Evolutionary conservation across 2,797 vertebrate genomes (phyloP).

Genomic region (Fratercula arctica): DNA sequence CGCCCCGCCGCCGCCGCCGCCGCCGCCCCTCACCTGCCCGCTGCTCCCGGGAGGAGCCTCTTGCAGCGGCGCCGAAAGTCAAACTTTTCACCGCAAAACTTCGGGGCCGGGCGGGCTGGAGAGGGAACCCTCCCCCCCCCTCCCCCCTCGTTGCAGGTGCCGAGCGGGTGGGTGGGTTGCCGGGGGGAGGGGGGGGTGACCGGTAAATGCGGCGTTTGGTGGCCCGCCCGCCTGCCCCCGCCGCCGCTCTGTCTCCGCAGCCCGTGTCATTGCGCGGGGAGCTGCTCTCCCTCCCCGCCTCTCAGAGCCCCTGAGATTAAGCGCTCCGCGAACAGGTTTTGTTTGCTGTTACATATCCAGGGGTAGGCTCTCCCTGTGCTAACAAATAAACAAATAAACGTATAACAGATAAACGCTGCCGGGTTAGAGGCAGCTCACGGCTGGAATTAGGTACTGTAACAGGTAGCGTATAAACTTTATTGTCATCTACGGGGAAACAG

Average conservation of each 20-base stretch:
- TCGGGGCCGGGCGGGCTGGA: not conserved
- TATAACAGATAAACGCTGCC: not conserved
- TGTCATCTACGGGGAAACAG: not conserved
- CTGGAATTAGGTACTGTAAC: not conserved
- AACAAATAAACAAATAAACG: not conserved
- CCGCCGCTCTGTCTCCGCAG: not conserved
- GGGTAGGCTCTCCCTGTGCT: not conserved
- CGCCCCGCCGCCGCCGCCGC: not conserved
- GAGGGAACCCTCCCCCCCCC: not conserved
- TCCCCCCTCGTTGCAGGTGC: not conserved
- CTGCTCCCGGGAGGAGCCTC: not conserved
- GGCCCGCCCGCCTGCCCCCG: not conserved
- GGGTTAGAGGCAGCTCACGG: not conserved
- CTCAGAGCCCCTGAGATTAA: not conserved
- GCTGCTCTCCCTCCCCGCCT: not conserved
- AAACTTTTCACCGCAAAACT: conserved; percentile 48
- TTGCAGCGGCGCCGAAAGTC: not conserved
- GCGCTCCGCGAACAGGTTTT: not conserved
- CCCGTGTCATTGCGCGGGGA: not conserved
- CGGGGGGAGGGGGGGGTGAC: not conserved
- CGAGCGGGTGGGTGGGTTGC: not conserved
- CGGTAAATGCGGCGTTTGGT: not conserved
- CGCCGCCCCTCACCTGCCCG: not conserved
- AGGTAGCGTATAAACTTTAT: not conserved
- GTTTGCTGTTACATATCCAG: not conserved